A percentile compares a stretch with the other conserved stretches of the same genome.
Evolutionary conservation across 2,113 vertebrate species (phyloP).

Genomic region (Petaurus breviceps): DNA sequence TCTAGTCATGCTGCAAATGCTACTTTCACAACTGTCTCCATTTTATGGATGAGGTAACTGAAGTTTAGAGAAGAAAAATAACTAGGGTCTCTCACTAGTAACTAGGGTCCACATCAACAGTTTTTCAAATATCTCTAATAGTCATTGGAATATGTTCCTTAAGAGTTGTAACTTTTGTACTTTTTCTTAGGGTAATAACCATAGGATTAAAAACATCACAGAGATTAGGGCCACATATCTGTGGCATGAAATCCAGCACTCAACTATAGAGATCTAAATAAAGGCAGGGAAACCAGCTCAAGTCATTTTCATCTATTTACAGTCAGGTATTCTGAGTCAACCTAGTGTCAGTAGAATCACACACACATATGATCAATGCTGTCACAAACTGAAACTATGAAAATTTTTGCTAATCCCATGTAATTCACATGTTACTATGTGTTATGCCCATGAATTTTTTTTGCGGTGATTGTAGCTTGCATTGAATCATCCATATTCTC

Average conservation of each 20-base stretch:
- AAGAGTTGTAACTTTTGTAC: not conserved
- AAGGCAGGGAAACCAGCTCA: not conserved
- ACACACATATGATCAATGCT: not conserved
- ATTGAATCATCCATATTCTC: not conserved
- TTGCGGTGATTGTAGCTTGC: not conserved
- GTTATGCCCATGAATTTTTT: not conserved
- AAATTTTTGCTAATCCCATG: not conserved
- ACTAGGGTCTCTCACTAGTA: not conserved
- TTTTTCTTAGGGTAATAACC: not conserved
- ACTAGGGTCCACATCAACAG: not conserved
- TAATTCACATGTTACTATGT: not conserved
- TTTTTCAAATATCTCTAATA: not conserved
- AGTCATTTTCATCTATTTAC: not conserved
- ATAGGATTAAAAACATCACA: not conserved
- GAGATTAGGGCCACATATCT: not conserved
- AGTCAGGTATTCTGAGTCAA: not conserved
- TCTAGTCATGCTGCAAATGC: not conserved
- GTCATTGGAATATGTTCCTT: not conserved
- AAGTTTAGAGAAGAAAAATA: not conserved
- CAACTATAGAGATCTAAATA: not conserved
- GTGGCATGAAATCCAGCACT: not conserved
- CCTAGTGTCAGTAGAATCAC: not conserved
- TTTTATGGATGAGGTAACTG: not conserved
- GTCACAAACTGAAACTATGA: not conserved
- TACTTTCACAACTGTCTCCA: not conserved